Conservation (phyloP, 2,113 vertebrate genomes). For the Labrus mixtus region DNA sequence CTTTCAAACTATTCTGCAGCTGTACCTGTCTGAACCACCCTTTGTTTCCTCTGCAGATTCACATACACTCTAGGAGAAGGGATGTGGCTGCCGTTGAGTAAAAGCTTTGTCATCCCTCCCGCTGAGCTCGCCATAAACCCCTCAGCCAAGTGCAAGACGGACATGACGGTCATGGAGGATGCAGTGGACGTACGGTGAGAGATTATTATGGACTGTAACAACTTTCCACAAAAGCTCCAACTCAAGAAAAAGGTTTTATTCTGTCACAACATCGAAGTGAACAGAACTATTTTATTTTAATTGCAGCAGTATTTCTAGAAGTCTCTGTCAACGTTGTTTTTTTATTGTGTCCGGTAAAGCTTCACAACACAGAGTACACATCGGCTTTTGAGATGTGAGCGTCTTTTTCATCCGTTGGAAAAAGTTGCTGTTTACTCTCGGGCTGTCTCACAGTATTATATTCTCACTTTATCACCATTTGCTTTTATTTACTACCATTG, state of each 20-base stretch:
- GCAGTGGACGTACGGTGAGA: slow-evolving; percentile 96
- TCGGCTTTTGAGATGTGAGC: background rate
- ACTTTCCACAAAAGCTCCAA: background rate
- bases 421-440: slow-evolving; percentile 7
- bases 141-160: slow-evolving; percentile 98
- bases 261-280: slow-evolving; percentile 10
- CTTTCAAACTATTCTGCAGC: background rate
- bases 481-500: slow-evolving; percentile 30
- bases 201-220: background rate
- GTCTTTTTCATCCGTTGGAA: background rate
- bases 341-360: background rate
- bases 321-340: slow-evolving; percentile 2
- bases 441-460: background rate
- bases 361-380: background rate
- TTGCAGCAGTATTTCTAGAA: slow-evolving; percentile 3
- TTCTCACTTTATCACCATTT: slow-evolving; percentile 35
- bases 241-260: background rate
- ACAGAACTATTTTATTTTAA: slow-evolving; percentile 8
- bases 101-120: slow-evolving; percentile 98
- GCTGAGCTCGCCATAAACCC: slow-evolving; percentile 98
- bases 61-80: slow-evolving; percentile 98
- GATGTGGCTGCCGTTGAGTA: slow-evolving; percentile 98
- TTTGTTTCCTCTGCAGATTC: slow-evolving; percentile 85
- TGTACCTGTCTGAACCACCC: background rate
- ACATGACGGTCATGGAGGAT: slow-evolving; percentile 99